Base-by-base conservation (phyloP, 1,140 invertebrate species). In the Diachasmimorpha longicaudata region DNA sequence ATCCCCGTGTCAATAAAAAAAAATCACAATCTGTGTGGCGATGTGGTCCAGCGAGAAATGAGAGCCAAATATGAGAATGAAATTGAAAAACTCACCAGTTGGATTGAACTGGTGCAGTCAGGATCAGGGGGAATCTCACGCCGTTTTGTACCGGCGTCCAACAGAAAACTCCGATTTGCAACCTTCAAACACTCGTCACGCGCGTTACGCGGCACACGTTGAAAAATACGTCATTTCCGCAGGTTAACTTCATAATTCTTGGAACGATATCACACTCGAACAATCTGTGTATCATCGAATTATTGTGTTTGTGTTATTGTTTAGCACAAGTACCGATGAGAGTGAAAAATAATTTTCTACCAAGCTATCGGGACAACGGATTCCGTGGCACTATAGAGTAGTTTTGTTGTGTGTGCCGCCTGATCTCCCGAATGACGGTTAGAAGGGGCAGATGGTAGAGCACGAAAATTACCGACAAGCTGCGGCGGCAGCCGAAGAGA, bases 311-410 rank as follows among this genome's bases (percentile, higher is more conserved):
- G 14, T 52, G 48, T 52, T 52, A 52, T 52, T 52, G 48, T 52
- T 52, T 52, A 19, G 48, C 48, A 52, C 48, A 8, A 52, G 13
- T 13, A 42, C 39, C 39, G 9, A 10, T 42, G 39, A 42, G 4
- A 10, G 1, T n/a, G 48, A 16, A 6, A 52, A 14, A 16, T 13
- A 16, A 19, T 52, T 8, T 63, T 63, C 5, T 63, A 23, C 58
- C 77, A 79, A 82, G 81, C 79, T 79, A 77, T 80, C 84, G 82
- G 81, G 79, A 77, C 85, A 85, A 86, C 85, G 81, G 80, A 78
- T 79, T 80, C 82, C 82, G 80, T 80, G 81, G 72, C 80, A 85
- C 84, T 82, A 81, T 82, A 68, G 52, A 25, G 23, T 39, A 48
- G 25, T 46, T 79, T 84, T 83, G 78, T 81, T 81, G 81, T 79